Evolutionary conservation across 2,113 vertebrate species (phyloP).

Genomic region (Lasiurus borealis): DNA sequence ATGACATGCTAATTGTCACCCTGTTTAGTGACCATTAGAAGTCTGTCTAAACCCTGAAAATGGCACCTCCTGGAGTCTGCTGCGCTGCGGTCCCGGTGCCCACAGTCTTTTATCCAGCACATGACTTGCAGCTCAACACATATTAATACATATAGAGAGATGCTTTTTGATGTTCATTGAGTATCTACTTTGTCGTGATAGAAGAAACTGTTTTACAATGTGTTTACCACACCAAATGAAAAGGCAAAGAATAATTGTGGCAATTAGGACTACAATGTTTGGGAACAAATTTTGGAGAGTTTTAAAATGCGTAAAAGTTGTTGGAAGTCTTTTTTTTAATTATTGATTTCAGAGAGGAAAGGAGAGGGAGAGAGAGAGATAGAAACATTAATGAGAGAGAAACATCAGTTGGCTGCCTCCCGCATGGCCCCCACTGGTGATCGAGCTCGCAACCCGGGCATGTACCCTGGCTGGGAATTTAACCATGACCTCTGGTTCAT

Average conservation of each 20-base stretch:
- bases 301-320: not conserved
- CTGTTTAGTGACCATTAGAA: not conserved
- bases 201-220: not conserved
- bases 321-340: not conserved
- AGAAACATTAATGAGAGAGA: no score
- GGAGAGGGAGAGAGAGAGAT: no score
- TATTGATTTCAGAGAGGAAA: not conserved
- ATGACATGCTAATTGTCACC: not conserved
- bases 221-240: not conserved
- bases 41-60: not conserved
- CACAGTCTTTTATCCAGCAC: not conserved
- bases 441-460: no score
- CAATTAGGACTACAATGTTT: not conserved
- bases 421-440: no score
- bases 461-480: no score
- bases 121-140: not conserved
- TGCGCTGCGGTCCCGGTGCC: not conserved
- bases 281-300: not conserved
- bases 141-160: not conserved
- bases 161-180: not conserved
- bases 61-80: not conserved
- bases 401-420: no score
- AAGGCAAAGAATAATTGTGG: not conserved
- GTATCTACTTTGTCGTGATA: not conserved
- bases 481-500: no score